phyloP scores from a whole-genome alignment of 2,113 vertebrate species.

The Oreotrochilus melanogaster region DNA sequence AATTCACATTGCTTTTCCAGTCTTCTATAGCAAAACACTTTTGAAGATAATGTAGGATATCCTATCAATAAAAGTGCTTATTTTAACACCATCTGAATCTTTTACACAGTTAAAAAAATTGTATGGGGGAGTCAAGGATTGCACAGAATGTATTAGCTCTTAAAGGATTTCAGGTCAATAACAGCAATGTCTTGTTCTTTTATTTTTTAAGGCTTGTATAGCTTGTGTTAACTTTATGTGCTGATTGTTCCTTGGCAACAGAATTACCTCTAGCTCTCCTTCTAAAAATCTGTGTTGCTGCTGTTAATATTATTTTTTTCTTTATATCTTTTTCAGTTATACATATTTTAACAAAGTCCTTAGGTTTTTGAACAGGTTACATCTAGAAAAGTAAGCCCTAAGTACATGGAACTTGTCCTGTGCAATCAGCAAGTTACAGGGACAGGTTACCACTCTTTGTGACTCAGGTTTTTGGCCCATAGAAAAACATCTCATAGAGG shows the following conservation, averaged over 20 bases:
- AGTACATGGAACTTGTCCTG: background rate
- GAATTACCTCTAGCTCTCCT: background rate
- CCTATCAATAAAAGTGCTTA: background rate
- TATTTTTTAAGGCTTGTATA: background rate
- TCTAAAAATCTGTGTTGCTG: background rate
- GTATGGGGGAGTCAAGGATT: background rate
- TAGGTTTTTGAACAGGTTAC: background rate
- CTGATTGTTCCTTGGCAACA: background rate
- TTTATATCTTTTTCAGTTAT: background rate
- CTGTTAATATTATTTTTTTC: background rate
- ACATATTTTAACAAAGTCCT: background rate
- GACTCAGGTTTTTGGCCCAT: background rate
- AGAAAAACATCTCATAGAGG: background rate
- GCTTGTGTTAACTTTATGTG: background rate
- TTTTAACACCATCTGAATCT: background rate
- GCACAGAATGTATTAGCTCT: background rate
- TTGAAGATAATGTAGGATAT: background rate
- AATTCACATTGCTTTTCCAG: background rate
- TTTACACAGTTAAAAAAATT: background rate
- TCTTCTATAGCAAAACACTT: background rate
- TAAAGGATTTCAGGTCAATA: background rate
- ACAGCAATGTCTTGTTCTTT: background rate
- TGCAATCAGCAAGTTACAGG: background rate
- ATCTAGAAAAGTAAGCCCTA: background rate
- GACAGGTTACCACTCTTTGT: background rate